Conservation (phyloP, 2,797 vertebrate species). For the Eidolon dupreanum region DNA sequence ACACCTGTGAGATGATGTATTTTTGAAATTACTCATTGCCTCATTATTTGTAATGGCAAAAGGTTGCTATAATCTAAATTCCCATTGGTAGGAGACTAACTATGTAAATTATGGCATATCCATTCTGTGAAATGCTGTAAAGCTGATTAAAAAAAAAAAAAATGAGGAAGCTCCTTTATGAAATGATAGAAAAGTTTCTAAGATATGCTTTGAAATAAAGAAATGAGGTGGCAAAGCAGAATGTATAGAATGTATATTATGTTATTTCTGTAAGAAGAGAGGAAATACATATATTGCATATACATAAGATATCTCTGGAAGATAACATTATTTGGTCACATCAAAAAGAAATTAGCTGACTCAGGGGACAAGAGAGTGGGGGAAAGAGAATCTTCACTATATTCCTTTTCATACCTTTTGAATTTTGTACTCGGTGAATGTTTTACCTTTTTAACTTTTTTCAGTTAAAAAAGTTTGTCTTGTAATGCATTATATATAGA, state of each 20-base stretch:
- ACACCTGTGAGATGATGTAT: conserved; percentile 49
- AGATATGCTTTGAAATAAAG: not conserved
- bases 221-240: not conserved
- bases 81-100: conserved; percentile 43
- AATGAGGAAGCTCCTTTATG: not conserved
- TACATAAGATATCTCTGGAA: not conserved
- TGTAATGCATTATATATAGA: not conserved
- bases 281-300: not conserved
- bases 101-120: conserved; percentile 24
- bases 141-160: not conserved
- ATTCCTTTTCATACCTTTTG: not conserved
- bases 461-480: not conserved
- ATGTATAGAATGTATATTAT: not conserved
- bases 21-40: conserved; percentile 53
- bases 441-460: not conserved
- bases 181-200: conserved; percentile 15
- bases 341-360: not conserved
- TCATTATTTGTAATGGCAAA: conserved; percentile 60
- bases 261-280: conserved; percentile 32
- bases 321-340: not conserved
- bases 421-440: not conserved
- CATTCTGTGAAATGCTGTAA: conserved; percentile 16
- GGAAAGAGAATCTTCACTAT: not conserved
- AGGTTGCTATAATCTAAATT: conserved; percentile 45
- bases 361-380: not conserved